Percentiles rank a stretch among this genome's conserved stretches.
Conservation (phyloP, 1,140 invertebrate species). For the Leucophenga varia region DNA sequence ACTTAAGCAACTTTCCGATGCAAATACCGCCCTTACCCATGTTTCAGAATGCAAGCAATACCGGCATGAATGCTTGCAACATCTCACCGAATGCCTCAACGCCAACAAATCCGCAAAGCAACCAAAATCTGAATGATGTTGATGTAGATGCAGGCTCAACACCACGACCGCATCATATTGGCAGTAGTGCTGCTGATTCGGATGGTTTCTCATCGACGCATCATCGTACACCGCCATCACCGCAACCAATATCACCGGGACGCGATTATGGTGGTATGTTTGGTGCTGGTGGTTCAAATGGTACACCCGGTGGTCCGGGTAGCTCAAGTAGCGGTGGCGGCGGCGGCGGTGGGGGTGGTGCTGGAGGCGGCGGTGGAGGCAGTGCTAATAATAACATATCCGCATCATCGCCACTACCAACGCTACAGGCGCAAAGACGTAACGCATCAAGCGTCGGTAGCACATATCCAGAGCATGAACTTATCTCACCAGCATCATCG, state of each 20-base stretch:
- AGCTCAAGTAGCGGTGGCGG: constrained; percentile 36
- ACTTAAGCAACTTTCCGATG: constrained; percentile 52
- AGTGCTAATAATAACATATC: constrained; percentile 43
- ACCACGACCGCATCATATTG: constrained; percentile 39
- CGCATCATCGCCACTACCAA: constrained; percentile 47
- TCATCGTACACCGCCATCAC: constrained; percentile 50
- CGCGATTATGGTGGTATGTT: constrained; percentile 50
- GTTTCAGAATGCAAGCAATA: constrained; percentile 32
- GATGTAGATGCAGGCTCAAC: constrained; percentile 53
- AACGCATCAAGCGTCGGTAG: constrained; percentile 52
- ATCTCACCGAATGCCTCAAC: constrained; percentile 49
- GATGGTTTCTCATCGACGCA: constrained; percentile 49
- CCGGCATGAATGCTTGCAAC: constrained; percentile 35
- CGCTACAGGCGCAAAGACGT: constrained; percentile 42
- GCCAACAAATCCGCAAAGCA: constrained; percentile 50
- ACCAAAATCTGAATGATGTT: constrained; percentile 53
- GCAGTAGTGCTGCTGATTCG: constrained; percentile 25
- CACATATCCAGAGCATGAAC: constrained; percentile 54
- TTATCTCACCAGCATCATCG: constrained; percentile 55
- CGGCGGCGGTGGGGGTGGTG: constrained; percentile 34
- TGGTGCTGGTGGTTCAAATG: constrained; percentile 23
- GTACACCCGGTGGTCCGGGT: constrained; percentile 29
- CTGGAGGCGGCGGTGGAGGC: constrained; percentile 31
- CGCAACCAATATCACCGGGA: constrained; percentile 50
- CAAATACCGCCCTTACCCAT: constrained; percentile 53